Percentiles rank a stretch among this genome's conserved stretches.
phyloP scores from a whole-genome alignment of 2,888 invertebrate species.

The Amiota mariae region DNA sequence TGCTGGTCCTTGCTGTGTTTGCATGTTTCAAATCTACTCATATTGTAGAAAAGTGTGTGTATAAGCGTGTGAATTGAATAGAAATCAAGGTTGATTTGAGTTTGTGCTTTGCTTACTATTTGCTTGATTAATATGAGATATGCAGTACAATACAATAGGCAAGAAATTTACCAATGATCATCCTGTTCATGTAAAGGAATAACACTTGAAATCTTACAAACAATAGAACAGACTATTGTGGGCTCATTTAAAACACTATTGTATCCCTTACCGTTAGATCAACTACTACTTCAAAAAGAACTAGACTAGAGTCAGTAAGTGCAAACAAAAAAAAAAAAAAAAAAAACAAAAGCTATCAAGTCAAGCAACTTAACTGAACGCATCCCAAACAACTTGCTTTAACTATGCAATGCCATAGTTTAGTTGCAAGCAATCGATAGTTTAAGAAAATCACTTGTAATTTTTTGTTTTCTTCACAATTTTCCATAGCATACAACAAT shows the following conservation, averaged over 20 bases:
- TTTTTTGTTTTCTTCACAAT: background rate
- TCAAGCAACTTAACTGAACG: no score
- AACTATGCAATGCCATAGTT: no score
- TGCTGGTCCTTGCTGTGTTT: background rate
- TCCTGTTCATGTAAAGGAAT: no score
- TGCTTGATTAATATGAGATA: background rate
- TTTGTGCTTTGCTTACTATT: background rate
- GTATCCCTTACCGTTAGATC: no score
- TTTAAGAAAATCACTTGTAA: slow-evolving; percentile 10
- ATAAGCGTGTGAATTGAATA: background rate
- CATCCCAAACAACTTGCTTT: background rate
- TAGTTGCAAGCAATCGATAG: background rate
- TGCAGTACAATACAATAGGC: background rate
- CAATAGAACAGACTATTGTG: no score
- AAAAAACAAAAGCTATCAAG: no score
- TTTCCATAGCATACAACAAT: slow-evolving; percentile 28
- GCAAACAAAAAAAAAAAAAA: no score
- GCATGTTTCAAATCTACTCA: background rate
- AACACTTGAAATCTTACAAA: no score
- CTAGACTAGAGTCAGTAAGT: background rate
- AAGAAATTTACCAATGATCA: no score
- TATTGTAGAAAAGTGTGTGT: background rate
- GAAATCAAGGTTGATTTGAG: background rate
- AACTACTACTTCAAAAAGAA: background rate
- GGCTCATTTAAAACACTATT: no score